Conservation (phyloP, 2,797 vertebrate species). For the Catharus ustulatus region DNA sequence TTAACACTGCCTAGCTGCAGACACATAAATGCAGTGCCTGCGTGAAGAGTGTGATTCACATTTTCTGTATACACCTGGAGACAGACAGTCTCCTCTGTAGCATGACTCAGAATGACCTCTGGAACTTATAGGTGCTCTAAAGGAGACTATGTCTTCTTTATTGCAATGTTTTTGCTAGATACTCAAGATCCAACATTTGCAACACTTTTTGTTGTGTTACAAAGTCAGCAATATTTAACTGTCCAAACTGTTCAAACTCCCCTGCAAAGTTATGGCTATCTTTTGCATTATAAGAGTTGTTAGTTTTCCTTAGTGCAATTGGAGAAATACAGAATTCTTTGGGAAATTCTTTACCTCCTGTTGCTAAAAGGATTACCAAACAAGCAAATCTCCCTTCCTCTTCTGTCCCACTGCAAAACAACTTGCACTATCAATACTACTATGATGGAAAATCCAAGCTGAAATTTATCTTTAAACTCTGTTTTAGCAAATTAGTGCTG, state of each 20-base stretch:
- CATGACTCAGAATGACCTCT: not conserved
- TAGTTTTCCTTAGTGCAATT: not conserved
- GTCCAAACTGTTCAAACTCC: not conserved
- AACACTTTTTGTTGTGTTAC: not conserved
- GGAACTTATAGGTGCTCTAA: not conserved
- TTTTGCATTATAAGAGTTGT: not conserved
- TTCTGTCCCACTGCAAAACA: not conserved
- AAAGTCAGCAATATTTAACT: not conserved
- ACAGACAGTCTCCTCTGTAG: accelerated
- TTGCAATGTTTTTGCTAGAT: not conserved
- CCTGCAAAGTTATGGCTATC: not conserved
- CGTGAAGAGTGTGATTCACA: not conserved
- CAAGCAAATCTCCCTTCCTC: not conserved
- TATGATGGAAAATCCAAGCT: not conserved
- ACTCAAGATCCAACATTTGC: not conserved
- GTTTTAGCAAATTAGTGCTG: not conserved
- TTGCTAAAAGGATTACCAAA: not conserved
- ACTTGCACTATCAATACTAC: not conserved
- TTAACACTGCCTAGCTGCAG: not conserved
- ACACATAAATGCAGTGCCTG: not conserved
- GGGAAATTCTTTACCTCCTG: not conserved
- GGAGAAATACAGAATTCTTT: not conserved
- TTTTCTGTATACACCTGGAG: accelerated
- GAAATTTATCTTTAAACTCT: not conserved
- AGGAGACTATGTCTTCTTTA: not conserved